Conservation (phyloP, 2,888 invertebrate species). For the Sycophila texana region DNA sequence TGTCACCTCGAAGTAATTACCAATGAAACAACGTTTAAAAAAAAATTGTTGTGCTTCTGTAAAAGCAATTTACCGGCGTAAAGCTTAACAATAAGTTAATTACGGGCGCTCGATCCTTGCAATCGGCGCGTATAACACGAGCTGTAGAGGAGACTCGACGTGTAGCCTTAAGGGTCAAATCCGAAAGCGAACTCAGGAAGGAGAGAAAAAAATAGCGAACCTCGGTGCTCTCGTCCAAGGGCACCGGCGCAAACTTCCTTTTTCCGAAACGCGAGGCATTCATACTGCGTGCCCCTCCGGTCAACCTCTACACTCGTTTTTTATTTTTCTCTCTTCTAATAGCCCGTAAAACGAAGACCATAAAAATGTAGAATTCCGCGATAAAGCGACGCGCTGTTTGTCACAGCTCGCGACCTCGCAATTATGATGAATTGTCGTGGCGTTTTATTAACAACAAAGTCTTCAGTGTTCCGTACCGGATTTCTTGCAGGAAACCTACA, state of each 20-base stretch:
- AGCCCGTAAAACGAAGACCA: constrained; percentile 4
- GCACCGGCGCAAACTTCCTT: constrained; percentile 30
- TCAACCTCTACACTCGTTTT: background rate
- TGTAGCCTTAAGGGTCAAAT: constrained; percentile 20
- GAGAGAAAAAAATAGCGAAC: too few species aligned
- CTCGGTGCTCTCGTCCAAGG: constrained; percentile 2
- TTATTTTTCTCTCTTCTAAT: background rate
- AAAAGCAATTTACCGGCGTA: too few species aligned
- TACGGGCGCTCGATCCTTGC: background rate
- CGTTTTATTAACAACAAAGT: constrained; percentile 28
- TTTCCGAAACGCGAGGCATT: constrained; percentile 31
- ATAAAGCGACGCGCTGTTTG: background rate
- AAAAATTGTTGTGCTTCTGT: too few species aligned
- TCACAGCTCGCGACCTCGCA: constrained; percentile 11
- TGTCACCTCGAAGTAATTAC: too few species aligned
- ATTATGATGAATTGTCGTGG: constrained; percentile 31
- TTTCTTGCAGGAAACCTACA: too few species aligned
- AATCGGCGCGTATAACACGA: background rate
- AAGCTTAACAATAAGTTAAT: background rate
- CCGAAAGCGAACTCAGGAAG: background rate
- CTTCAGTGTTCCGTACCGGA: too few species aligned
- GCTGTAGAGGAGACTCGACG: background rate
- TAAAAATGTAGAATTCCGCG: constrained; percentile 16
- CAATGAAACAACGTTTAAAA: too few species aligned
- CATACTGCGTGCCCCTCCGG: background rate